A percentile compares a stretch with the other conserved stretches of the same genome.
These are phyloP conservation scores for Glyptemys insculpta DNA, from an alignment of 2,797 vertebrate genomes.

Conservation along the genomic window DNA sequence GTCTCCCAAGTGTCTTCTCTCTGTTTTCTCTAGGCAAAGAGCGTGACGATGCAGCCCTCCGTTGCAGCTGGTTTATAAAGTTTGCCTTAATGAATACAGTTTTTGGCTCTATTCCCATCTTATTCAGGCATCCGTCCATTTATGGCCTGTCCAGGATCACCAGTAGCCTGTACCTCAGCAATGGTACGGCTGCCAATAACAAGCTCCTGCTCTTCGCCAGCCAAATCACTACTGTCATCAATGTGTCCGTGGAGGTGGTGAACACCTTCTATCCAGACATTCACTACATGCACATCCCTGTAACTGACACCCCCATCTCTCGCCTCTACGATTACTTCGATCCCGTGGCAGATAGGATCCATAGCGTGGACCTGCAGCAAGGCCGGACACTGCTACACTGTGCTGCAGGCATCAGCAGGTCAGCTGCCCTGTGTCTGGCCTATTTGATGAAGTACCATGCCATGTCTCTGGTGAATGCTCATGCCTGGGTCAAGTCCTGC, in stretches of 20 bases:
- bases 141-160: constrained; percentile 85
- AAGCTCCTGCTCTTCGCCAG: constrained; percentile 64
- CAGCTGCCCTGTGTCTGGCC: constrained; percentile 84
- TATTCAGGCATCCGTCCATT: constrained; percentile 53
- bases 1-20: background rate
- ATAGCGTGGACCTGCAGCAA: background rate
- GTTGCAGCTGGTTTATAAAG: background rate
- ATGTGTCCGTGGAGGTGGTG: constrained; percentile 68
- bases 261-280: constrained; percentile 51
- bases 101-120: background rate
- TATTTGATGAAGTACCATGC: constrained; percentile 84
- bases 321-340: constrained; percentile 82
- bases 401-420: constrained; percentile 86
- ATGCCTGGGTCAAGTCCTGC: constrained; percentile 76
- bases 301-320: constrained; percentile 74
- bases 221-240: constrained; percentile 85
- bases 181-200: constrained; percentile 75
- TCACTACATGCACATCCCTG: constrained; percentile 81
- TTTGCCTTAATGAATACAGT: background rate
- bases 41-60: background rate
- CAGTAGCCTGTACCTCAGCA: constrained; percentile 83
- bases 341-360: constrained; percentile 81
- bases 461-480: constrained; percentile 80
- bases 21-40: constrained; percentile 8
- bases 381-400: constrained; percentile 86